A percentile compares a stretch with the other conserved stretches of the same genome.
These are phyloP conservation scores for Apamea sordens DNA, from an alignment of 2,888 invertebrate species.

Conservation along the genomic window DNA sequence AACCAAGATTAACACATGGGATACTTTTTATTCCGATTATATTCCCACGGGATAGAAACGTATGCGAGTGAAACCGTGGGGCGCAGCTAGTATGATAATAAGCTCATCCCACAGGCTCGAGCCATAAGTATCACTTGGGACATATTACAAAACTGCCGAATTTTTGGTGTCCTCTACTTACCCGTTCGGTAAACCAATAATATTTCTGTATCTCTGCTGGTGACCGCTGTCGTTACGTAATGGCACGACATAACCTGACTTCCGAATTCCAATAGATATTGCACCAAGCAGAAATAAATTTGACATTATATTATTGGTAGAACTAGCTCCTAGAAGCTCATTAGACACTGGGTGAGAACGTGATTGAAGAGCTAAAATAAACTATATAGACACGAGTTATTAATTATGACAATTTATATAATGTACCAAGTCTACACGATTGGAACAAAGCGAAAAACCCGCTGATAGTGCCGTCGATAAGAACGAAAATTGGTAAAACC, in stretches of 20 bases:
- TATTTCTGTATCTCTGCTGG: not conserved
- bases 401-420: slow-evolving; percentile 20
- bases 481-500: slow-evolving; percentile 3
- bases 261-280: slow-evolving; percentile 25
- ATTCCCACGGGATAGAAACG: no score
- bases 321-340: not conserved
- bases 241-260: not conserved
- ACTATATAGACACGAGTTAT: slow-evolving; percentile 1
- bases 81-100: not conserved
- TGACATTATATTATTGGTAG: not conserved
- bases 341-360: slow-evolving; percentile 18
- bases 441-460: not conserved
- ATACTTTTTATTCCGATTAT: no score
- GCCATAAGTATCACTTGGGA: not conserved
- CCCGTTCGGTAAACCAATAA: not conserved
- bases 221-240: slow-evolving; percentile 1
- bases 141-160: not conserved
- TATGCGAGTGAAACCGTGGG: no score
- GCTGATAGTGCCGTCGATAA: not conserved
- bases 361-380: slow-evolving; percentile 5
- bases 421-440: not conserved
- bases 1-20: no score
- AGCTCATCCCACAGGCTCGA: not conserved
- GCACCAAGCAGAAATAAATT: slow-evolving; percentile 7
- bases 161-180: no score